phyloP scores from a whole-genome alignment of 2,797 vertebrate genomes.

The Rhinoraja longicauda region DNA sequence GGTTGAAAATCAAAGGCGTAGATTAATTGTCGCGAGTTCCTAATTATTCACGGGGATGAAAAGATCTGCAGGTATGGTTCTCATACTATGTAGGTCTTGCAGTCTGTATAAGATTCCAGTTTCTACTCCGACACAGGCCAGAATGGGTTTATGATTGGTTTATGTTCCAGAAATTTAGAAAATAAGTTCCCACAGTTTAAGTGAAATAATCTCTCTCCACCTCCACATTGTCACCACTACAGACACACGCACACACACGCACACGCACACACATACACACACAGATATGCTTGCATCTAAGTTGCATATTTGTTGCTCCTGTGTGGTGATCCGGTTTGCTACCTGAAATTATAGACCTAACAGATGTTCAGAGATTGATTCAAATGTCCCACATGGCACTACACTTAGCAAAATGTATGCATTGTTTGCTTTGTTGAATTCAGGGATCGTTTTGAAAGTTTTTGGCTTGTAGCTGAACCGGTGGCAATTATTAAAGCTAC shows the following conservation, averaged over 20 bases:
- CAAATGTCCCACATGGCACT: background rate
- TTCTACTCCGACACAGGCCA: background rate
- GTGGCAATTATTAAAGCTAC: background rate
- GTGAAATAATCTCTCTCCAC: background rate
- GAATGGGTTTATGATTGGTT: background rate
- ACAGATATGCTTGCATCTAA: background rate
- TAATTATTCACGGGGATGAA: background rate
- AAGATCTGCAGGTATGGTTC: too few relatives aligned
- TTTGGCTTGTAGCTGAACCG: background rate
- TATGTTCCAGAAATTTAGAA: background rate
- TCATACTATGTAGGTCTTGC: background rate
- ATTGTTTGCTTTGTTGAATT: background rate
- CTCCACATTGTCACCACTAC: background rate
- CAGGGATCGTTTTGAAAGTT: background rate
- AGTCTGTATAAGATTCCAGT: background rate
- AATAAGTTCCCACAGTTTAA: background rate
- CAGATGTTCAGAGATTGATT: conserved; percentile 27
- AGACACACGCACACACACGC: background rate
- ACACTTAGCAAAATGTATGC: background rate
- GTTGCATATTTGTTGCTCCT: background rate
- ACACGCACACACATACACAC: background rate
- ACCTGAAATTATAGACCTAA: background rate
- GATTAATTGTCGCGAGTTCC: background rate
- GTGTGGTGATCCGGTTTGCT: background rate
- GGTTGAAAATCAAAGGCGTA: too few relatives aligned